phyloP scores from a whole-genome alignment of 2,888 invertebrate species.

The Lepidocyrtinus sp. region DNA sequence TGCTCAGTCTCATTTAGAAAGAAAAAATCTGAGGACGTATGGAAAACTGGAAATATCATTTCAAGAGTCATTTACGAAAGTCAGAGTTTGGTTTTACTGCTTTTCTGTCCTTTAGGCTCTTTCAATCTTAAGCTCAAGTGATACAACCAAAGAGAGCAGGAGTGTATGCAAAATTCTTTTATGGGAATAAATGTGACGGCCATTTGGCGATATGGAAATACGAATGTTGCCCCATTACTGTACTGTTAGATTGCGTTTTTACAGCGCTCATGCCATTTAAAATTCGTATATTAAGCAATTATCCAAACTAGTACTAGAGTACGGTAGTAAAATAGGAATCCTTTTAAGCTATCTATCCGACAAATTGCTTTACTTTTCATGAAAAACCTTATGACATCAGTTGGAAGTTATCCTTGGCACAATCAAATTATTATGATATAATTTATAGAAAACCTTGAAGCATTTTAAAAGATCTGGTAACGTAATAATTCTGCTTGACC shows the following conservation, averaged over 20 bases:
- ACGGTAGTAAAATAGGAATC: background rate
- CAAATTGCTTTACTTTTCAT: background rate
- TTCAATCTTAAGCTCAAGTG: background rate
- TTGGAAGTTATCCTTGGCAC: background rate
- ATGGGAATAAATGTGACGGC: slow-evolving; percentile 40
- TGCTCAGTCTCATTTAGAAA: background rate
- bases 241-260: background rate
- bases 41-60: background rate
- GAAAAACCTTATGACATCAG: background rate
- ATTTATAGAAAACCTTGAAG: no score
- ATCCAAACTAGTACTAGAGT: background rate
- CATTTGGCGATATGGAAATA: slow-evolving; percentile 20
- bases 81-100: background rate
- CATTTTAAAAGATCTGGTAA: no score
- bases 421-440: background rate
- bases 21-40: background rate
- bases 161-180: slow-evolving; percentile 25
- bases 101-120: background rate
- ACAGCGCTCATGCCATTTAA: background rate
- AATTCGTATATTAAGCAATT: background rate
- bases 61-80: background rate
- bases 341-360: background rate
- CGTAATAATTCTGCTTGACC: no score
- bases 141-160: background rate
- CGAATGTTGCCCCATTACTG: slow-evolving; percentile 1